Evolutionary conservation across 2,113 vertebrate genomes (phyloP).

Genomic region (Tachysurus fulvidraco): DNA sequence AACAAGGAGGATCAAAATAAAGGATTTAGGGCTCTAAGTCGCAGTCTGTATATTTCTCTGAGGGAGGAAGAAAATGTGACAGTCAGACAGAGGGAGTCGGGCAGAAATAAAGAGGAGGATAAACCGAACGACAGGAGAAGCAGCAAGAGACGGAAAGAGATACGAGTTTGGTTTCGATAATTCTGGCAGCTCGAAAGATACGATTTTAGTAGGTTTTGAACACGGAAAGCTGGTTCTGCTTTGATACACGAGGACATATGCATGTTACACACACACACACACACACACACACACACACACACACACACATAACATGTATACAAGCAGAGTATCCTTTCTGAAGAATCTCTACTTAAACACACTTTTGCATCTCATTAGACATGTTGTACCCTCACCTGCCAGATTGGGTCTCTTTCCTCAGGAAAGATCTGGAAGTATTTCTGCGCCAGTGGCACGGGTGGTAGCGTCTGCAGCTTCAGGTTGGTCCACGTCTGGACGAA

Average conservation of each 20-base stretch:
- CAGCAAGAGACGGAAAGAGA: background rate
- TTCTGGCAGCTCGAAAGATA: constrained; percentile 35
- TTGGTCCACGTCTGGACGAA: constrained; percentile 88
- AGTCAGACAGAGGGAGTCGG: constrained; percentile 10
- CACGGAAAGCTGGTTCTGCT: constrained; percentile 39
- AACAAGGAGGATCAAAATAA: constrained; percentile 51
- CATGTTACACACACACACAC: background rate
- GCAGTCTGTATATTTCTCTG: constrained; percentile 38
- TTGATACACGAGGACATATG: background rate
- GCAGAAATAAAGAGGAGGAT: constrained; percentile 39
- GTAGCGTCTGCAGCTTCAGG: constrained; percentile 83
- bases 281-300: too few species aligned
- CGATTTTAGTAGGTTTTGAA: constrained; percentile 29
- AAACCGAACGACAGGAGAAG: constrained; percentile 16
- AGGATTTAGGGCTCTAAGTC: constrained; percentile 49
- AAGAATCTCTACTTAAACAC: background rate
- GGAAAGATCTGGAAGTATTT: constrained; percentile 91
- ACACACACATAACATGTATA: too few species aligned
- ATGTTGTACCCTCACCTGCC: constrained; percentile 76
- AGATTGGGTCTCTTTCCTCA: constrained; percentile 84
- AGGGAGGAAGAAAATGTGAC: constrained; percentile 37
- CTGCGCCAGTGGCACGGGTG: constrained; percentile 82
- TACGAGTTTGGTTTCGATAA: background rate
- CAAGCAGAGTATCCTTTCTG: background rate
- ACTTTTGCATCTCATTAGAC: background rate